phyloP scores from a whole-genome alignment of 2,888 invertebrate species.

The Tortricodes alternella region DNA sequence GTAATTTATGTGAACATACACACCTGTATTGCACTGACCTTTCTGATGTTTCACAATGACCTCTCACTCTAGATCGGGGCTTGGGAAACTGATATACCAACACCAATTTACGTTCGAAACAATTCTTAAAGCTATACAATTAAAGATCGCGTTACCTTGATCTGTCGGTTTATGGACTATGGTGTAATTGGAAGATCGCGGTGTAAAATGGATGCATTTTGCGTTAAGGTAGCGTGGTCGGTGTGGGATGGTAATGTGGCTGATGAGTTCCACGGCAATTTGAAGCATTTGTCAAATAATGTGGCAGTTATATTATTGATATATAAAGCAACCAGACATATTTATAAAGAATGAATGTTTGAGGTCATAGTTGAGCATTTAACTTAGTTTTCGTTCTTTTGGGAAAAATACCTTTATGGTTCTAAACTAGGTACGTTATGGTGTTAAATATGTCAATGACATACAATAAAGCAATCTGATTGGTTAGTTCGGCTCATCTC shows the following conservation, averaged over 20 bases:
- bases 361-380: too few species aligned
- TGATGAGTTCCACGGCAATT: not conserved
- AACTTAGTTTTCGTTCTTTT: too few species aligned
- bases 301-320: conserved; percentile 44
- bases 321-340: conserved; percentile 34
- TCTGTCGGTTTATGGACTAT: not conserved
- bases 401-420: too few species aligned
- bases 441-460: too few species aligned
- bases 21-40: conserved; percentile 48
- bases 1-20: conserved; percentile 27
- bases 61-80: conserved; percentile 48
- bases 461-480: too few species aligned
- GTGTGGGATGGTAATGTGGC: conserved; percentile 18
- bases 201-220: conserved; percentile 8
- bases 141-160: conserved; percentile 9
- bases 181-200: conserved; percentile 3
- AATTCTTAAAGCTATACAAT: conserved; percentile 15
- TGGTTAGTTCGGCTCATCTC: too few species aligned
- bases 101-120: conserved; percentile 31
- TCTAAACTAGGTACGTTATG: too few species aligned
- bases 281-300: conserved; percentile 45
- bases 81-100: conserved; percentile 35
- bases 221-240: not conserved
- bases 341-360: conserved; percentile 31
- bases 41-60: conserved; percentile 57